Conservation (phyloP, 2,888 invertebrate species). For the Apamea epomidion region DNA sequence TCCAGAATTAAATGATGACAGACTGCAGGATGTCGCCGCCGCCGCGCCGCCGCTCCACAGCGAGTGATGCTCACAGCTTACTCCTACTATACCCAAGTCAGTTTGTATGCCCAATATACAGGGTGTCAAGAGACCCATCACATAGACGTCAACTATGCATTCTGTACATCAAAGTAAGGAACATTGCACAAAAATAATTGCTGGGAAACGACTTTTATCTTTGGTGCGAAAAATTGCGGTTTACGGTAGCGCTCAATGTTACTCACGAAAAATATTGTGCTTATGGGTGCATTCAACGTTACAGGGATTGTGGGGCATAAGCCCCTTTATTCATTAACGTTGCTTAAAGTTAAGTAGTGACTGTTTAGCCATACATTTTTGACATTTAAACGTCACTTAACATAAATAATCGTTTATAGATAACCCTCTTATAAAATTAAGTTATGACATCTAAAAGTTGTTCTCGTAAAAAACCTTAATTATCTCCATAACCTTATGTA, state of each 20-base stretch:
- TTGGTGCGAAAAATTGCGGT: background rate
- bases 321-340: background rate
- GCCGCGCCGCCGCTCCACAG: background rate
- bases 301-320: background rate
- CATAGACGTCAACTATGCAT: background rate
- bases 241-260: background rate
- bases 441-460: too few relatives aligned
- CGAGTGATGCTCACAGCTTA: conserved; percentile 32
- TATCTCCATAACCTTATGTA: background rate
- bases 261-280: background rate
- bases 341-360: background rate
- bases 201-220: background rate
- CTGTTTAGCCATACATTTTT: background rate
- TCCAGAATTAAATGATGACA: conserved; percentile 49
- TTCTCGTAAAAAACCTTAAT: background rate
- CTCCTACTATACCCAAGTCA: background rate
- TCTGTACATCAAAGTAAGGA: background rate
- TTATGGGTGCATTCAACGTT: background rate
- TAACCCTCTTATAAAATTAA: background rate
- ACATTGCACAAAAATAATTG: background rate
- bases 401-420: background rate
- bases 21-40: conserved; percentile 34
- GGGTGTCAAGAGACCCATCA: conserved; percentile 1
- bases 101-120: background rate
- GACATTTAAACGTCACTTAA: too few relatives aligned